phyloP scores from a whole-genome alignment of 64 coral and sea anemone species.

The Astreopora myriophthalma region DNA sequence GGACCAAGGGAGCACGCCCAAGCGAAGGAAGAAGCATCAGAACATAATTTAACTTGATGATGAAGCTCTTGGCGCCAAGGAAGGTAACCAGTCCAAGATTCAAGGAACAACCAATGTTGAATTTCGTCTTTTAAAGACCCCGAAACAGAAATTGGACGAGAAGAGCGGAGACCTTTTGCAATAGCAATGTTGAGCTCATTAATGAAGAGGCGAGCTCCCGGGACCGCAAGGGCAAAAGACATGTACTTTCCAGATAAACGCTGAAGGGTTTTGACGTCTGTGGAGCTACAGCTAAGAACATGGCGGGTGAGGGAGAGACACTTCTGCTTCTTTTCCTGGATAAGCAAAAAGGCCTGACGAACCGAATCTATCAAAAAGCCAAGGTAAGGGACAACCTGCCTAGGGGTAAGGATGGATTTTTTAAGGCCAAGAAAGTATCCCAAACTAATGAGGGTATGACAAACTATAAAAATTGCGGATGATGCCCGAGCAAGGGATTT shows the following conservation, averaged over 20 bases:
- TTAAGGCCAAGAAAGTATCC: not conserved
- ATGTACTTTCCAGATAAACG: slow-evolving; percentile 7
- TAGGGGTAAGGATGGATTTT: slow-evolving; percentile 16
- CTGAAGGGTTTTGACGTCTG: not conserved
- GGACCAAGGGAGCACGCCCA: slow-evolving; percentile 60
- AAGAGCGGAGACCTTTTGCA: not conserved
- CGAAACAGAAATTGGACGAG: not conserved
- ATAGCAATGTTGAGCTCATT: slow-evolving; percentile 24
- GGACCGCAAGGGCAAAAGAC: not conserved
- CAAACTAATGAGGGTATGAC: slow-evolving; percentile 18
- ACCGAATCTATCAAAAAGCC: slow-evolving; percentile 32
- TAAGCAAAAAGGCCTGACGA: slow-evolving; percentile 10
- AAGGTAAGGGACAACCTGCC: not conserved
- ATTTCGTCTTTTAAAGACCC: slow-evolving; percentile 1
- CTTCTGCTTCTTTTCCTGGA: not conserved
- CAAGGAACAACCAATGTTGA: slow-evolving; percentile 56
- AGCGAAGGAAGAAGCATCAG: slow-evolving; percentile 58
- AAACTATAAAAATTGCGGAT: slow-evolving; percentile 33
- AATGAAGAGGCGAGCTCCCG: not conserved
- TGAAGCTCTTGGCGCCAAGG: slow-evolving; percentile 22
- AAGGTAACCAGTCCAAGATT: slow-evolving; percentile 33
- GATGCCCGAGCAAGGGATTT: not conserved
- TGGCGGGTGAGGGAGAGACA: not conserved
- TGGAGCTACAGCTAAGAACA: not conserved
- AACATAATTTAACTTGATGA: not conserved